Evolutionary conservation across 2,888 invertebrate genomes (phyloP).

Genomic region (Taphrorychus bicolor): DNA sequence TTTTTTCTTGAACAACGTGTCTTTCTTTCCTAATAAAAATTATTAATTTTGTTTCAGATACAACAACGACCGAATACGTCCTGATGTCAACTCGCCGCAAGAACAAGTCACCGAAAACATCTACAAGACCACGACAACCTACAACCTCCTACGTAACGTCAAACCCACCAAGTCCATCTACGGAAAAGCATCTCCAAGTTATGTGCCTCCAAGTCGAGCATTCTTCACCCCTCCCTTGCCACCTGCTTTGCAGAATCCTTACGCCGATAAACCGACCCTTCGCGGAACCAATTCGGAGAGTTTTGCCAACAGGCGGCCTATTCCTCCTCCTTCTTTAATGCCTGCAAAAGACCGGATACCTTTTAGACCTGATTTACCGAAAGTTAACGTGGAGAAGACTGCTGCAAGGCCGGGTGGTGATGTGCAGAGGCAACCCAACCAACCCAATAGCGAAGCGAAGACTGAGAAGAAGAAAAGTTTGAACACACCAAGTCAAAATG

Average conservation of each 20-base stretch:
- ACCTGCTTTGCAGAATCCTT: conserved; percentile 83
- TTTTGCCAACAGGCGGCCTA: conserved; percentile 76
- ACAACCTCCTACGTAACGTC: conserved; percentile 67
- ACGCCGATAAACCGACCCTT: conserved; percentile 87
- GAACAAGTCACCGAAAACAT: conserved; percentile 56
- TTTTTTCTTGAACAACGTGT: background rate
- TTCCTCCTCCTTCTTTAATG: conserved; percentile 83
- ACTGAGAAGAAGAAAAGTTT: conserved; percentile 73
- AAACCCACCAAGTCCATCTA: conserved; percentile 68
- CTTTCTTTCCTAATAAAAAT: background rate
- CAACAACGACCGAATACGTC: conserved; percentile 59
- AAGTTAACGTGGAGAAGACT: conserved; percentile 55
- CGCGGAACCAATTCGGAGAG: conserved; percentile 70
- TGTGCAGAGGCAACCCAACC: conserved; percentile 10
- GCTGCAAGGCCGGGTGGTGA: conserved; percentile 26
- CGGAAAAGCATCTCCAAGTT: conserved; percentile 78
- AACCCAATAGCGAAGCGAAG: conserved; percentile 43
- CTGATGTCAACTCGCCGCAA: conserved; percentile 50
- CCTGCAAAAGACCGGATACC: conserved; percentile 86
- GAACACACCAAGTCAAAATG: conserved; percentile 77
- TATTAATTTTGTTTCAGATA: conserved; percentile 49
- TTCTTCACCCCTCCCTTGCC: conserved; percentile 83
- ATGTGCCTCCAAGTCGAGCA: conserved; percentile 80
- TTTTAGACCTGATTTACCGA: conserved; percentile 71
- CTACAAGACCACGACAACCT: conserved; percentile 59